phyloP scores from a whole-genome alignment of 2,113 vertebrate genomes.

The Phalacrocorax carbo region DNA sequence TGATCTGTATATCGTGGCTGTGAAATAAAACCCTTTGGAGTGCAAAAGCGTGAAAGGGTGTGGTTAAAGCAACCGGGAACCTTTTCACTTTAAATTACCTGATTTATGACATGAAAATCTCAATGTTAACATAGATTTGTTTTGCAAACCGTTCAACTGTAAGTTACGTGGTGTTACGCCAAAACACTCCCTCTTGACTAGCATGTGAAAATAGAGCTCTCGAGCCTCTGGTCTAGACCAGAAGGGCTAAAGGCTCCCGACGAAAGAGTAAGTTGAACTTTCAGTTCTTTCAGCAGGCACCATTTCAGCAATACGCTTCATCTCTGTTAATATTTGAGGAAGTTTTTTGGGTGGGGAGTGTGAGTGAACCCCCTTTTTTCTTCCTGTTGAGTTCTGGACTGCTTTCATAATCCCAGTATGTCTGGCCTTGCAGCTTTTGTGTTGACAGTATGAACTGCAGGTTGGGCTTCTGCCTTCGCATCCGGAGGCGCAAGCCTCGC shows the following conservation, averaged over 20 bases:
- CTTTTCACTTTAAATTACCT: neutral
- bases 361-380: neutral
- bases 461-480: neutral
- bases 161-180: neutral
- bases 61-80: neutral
- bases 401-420: neutral
- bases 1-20: neutral
- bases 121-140: neutral
- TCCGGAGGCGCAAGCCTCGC: neutral
- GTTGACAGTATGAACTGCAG: too few relatives aligned
- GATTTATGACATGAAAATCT: neutral
- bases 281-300: neutral
- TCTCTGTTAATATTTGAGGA: neutral
- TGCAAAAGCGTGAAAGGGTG: neutral
- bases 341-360: neutral
- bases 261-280: neutral
- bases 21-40: neutral
- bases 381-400: neutral
- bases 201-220: neutral
- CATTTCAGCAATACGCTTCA: accelerated
- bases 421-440: neutral
- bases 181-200: neutral
- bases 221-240: neutral
- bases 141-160: neutral
- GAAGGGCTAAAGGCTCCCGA: accelerated